Evolutionary conservation across 2,888 invertebrate species (phyloP).

Genomic region (Microctonus brassicae): DNA sequence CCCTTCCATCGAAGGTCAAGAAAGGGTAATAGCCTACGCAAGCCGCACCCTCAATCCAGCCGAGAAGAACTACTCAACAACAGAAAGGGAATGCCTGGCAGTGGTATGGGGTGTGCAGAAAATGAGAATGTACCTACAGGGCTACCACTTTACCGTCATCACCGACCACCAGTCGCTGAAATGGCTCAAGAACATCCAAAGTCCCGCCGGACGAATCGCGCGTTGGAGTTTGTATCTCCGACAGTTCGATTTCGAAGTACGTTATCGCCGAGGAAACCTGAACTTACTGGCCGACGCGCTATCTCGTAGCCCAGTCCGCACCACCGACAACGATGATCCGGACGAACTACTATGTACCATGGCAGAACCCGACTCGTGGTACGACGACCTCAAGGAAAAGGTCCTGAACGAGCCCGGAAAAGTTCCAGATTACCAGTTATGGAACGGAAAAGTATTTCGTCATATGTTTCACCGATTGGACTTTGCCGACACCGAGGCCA

Average conservation of each 20-base stretch:
- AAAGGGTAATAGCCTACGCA: slow-evolving; percentile 13
- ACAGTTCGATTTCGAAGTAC: slow-evolving; percentile 37
- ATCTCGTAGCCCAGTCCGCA: slow-evolving; percentile 30
- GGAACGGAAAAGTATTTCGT: slow-evolving; percentile 46
- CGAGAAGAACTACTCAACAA: slow-evolving; percentile 18
- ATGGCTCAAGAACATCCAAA: no score
- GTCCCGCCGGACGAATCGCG: slow-evolving; percentile 34
- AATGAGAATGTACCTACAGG: no score
- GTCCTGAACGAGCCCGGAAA: background rate
- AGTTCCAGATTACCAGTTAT: slow-evolving; percentile 35
- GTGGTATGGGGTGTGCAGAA: no score
- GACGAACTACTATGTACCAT: background rate
- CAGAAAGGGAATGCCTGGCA: no score
- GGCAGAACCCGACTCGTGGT: background rate
- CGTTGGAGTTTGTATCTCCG: slow-evolving; percentile 38
- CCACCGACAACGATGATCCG: background rate
- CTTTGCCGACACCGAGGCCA: background rate
- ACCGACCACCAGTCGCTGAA: no score
- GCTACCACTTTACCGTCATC: no score
- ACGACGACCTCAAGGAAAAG: background rate
- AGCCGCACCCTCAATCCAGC: slow-evolving; percentile 11
- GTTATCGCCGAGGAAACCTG: slow-evolving; percentile 28
- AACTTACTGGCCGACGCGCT: slow-evolving; percentile 39
- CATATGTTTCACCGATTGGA: slow-evolving; percentile 5
- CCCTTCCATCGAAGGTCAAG: no score